Percentiles rank a stretch among this genome's conserved stretches.
Conservation (phyloP, 2,888 invertebrate species). For the Troides oblongomaculatus region DNA sequence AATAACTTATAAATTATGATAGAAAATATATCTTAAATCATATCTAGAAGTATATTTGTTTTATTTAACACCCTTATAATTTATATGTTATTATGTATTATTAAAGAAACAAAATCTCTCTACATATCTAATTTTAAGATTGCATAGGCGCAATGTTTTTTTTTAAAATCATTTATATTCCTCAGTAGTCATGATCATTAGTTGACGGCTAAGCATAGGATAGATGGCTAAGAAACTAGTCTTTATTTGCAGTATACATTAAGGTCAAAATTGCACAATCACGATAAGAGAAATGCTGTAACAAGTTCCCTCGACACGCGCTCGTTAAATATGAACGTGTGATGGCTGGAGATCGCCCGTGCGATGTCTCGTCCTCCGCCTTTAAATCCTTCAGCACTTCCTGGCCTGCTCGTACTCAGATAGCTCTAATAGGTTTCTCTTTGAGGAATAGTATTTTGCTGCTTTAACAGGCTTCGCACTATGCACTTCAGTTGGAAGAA, state of each 20-base stretch:
- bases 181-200: too few relatives aligned
- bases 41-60: too few relatives aligned
- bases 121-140: not conserved
- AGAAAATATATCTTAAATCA: too few relatives aligned
- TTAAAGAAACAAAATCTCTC: too few relatives aligned
- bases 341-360: conserved; percentile 21
- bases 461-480: not conserved
- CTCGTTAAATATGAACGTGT: conserved; percentile 27
- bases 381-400: conserved; percentile 10
- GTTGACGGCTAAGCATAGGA: too few relatives aligned
- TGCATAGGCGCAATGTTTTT: too few relatives aligned
- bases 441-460: conserved; percentile 1
- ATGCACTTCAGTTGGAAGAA: not conserved
- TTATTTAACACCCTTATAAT: too few relatives aligned
- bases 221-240: too few relatives aligned
- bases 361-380: conserved; percentile 17
- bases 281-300: not conserved
- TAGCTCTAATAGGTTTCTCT: conserved; percentile 4
- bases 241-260: not conserved
- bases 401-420: not conserved
- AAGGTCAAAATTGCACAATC: not conserved
- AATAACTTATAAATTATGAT: too few relatives aligned
- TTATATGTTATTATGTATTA: too few relatives aligned
- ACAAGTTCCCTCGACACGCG: conserved; percentile 3
- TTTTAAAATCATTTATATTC: too few relatives aligned